phyloP scores from a whole-genome alignment of 2,113 vertebrate species.

The Eira barbara region DNA sequence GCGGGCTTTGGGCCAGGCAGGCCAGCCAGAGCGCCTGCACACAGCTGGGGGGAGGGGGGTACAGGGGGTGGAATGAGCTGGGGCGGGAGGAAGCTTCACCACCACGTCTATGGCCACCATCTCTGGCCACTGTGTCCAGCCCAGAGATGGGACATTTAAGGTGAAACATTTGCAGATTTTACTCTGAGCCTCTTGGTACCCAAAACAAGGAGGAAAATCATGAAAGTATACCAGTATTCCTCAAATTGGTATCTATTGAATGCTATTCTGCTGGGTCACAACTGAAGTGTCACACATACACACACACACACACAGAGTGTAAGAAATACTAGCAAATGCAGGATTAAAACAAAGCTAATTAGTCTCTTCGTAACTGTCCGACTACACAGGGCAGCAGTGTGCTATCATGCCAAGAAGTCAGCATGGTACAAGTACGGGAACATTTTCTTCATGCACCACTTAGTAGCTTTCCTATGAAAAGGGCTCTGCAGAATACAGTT shows the following conservation, averaged over 20 bases:
- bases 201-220: not conserved
- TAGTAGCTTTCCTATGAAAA: not conserved
- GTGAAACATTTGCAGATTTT: not conserved
- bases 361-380: not conserved
- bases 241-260: not conserved
- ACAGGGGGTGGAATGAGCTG: too few relatives aligned
- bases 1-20: rapidly evolving
- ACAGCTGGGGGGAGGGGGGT: rapidly evolving
- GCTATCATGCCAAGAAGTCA: too few relatives aligned
- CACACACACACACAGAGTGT: not conserved
- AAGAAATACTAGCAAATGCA: not conserved
- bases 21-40: too few relatives aligned
- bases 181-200: not conserved
- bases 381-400: rapidly evolving
- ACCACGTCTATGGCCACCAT: rapidly evolving
- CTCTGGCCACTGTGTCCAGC: not conserved
- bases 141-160: not conserved
- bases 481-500: not conserved
- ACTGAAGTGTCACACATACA: not conserved
- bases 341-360: not conserved
- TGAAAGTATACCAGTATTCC: not conserved
- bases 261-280: not conserved
- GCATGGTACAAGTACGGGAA: not conserved
- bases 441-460: not conserved
- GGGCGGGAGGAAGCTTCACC: not conserved